Base-by-base conservation (phyloP, 2,797 vertebrate species). In the Fistularia tabacaria region DNA sequence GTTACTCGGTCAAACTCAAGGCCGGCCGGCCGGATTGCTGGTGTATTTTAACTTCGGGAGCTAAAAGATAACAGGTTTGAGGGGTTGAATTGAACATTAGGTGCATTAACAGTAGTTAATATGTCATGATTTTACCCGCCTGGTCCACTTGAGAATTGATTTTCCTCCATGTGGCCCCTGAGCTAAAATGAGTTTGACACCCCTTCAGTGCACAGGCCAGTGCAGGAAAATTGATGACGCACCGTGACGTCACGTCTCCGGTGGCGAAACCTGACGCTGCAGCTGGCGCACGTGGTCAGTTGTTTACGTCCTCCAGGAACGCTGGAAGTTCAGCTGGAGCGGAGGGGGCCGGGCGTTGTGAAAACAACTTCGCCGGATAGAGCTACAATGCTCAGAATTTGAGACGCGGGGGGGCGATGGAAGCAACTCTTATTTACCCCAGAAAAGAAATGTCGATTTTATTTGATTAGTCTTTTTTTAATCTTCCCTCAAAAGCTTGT, bases 251-350 rank as follows among this genome's bases (percentile, higher is more conserved):
- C 73, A 78, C 6, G 57, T 39, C 52, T 49, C 37, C 6, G 44
- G 14, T 39, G 11, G 12, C 8, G 82, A 73, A 82, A 87, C 38
- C 0, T 14, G 85, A 87, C 8, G 50, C 87, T 67, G 77, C 84
- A 74, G 61, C 66, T 65, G 81, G 75, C 67, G 79, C 90, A 89
- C 87, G 87, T 86, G 88, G 84, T 76, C 66, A 74, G 82, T 80
- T 91, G 90, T 91, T 90, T 88, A 90, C 88, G 68, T 87, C 79
- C 75, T 85, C 75, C 44, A 80, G 84, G 77, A 84, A 83, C n/a
- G 9, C 3, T 73, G 57, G 69, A 59, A 15, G 63, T 6, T 47
- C 68, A 41, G 50, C 44, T 11, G 10, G 49, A 25, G 7, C 36
- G 38, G 11, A 12, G 14, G 9, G 36, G 38, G 25, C 42, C 12